Conservation (phyloP, 2,888 invertebrate genomes). For the Nysson spinosus region DNA sequence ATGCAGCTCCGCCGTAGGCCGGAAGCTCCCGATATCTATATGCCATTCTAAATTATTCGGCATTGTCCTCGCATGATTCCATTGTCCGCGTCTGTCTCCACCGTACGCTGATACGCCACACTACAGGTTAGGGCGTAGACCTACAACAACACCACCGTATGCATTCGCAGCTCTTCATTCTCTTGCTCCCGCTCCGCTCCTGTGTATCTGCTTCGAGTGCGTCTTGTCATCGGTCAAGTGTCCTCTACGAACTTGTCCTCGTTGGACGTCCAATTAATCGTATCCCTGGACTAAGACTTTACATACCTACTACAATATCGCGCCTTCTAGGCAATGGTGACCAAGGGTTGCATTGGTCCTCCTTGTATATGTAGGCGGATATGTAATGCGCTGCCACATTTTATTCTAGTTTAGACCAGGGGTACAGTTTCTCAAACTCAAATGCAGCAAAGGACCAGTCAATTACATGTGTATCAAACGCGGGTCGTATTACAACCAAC, state of each 20-base stretch:
- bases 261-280: slow-evolving; percentile 25
- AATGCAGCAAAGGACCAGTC: no score
- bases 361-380: no score
- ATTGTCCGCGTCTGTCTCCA: slow-evolving; percentile 76
- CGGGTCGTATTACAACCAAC: no score
- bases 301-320: no score
- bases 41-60: slow-evolving; percentile 76
- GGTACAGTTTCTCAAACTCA: no score
- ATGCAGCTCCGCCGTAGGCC: slow-evolving; percentile 68
- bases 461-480: no score
- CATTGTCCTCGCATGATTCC: slow-evolving; percentile 76
- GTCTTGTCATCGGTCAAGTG: slow-evolving; percentile 58
- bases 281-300: neutral
- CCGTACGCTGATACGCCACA: slow-evolving; percentile 70
- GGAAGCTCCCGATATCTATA: slow-evolving; percentile 74
- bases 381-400: no score
- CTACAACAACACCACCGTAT: slow-evolving; percentile 55
- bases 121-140: slow-evolving; percentile 69
- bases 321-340: no score
- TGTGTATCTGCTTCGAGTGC: slow-evolving; percentile 56
- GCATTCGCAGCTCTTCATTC: no score
- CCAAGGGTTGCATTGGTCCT: no score
- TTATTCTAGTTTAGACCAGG: no score
- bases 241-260: slow-evolving; percentile 25
- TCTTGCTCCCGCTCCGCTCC: slow-evolving; percentile 23